phyloP scores from a whole-genome alignment of 2,888 invertebrate species.

The Ectemnius lituratus region DNA sequence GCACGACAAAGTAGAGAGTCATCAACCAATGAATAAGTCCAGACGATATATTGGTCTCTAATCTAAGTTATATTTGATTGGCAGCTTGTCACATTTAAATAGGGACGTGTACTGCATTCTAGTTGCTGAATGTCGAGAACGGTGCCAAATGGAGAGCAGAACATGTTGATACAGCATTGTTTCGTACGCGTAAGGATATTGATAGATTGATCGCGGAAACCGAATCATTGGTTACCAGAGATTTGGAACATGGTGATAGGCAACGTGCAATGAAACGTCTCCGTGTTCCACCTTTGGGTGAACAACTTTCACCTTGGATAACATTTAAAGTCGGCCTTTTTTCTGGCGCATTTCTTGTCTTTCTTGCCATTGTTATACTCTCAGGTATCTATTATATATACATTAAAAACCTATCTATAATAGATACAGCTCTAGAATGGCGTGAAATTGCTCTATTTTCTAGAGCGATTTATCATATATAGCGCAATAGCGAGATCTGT shows the following conservation, averaged over 20 bases:
- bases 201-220: conserved; percentile 90
- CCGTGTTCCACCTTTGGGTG: conserved; percentile 91
- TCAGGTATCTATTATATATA: conserved; percentile 79
- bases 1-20: conserved; percentile 86
- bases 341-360: conserved; percentile 88
- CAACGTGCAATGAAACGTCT: conserved; percentile 93
- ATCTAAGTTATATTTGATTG: not conserved
- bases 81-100: not conserved
- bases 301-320: conserved; percentile 89
- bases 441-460: too few species aligned
- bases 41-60: not conserved
- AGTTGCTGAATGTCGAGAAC: conserved; percentile 83
- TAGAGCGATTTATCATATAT: too few species aligned
- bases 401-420: not conserved
- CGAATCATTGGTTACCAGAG: conserved; percentile 85
- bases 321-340: conserved; percentile 92
- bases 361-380: conserved; percentile 85
- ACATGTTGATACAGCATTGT: conserved; percentile 89
- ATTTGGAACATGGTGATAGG: conserved; percentile 88
- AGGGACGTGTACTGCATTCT: conserved; percentile 38
- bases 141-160: conserved; percentile 90
- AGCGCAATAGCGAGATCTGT: too few species aligned
- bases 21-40: not conserved
- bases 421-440: too few species aligned
- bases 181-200: conserved; percentile 91